Base-by-base conservation (phyloP, 2,888 invertebrate species). In the Tinea semifulvella region DNA sequence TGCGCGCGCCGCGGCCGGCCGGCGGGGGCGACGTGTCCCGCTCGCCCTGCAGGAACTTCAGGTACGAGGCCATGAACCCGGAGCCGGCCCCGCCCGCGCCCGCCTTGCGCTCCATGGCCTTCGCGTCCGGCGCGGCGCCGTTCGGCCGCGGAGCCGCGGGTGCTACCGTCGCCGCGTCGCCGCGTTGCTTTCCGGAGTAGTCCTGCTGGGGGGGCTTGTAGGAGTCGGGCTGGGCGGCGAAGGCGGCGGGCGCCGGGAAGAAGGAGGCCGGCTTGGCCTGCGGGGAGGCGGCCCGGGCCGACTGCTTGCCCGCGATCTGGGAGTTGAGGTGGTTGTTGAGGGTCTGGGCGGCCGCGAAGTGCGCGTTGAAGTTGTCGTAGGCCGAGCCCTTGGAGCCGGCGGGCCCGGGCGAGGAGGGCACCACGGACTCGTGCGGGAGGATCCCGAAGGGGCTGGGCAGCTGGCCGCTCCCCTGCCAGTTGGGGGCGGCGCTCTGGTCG, bases 61-160 rank as follows among this genome's bases (percentile, higher is more conserved):
- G 82, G 71, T 92, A 93, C 72, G 92, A 92, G 63, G 89, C 91
- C 91, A 92, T 91, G 69, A 93, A 93, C 50, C 91, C 91, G 43
- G 89, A 85, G 56, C 87, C 87, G 48, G 87, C 85, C 56, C 84
- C 83, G 55, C 80, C 79, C 50, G 83, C 75, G 49, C 84, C 82
- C 59, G 82, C 79, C 62, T 86, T 87, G 69, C 86, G 86, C 59
- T 85, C 87, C 57, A 83, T 74, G 52, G 81, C 71, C 70, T 83
- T 82, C 52, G 60, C 69, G 69, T 73, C 74, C 66, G 80, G 75
- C 60, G 80, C 71, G 62, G 70, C 65, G 69, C 61, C 73, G 72
- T 67, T 75, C 73, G 64, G 79, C 69, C 73, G 73, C 68, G 72
- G 75, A 60, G 80, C 73, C 68, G 82, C 61, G 67, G 76, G 73